These are phyloP conservation scores for Drosophila prolongata DNA, from an alignment of 2,888 invertebrate species.

Conservation along the genomic window DNA sequence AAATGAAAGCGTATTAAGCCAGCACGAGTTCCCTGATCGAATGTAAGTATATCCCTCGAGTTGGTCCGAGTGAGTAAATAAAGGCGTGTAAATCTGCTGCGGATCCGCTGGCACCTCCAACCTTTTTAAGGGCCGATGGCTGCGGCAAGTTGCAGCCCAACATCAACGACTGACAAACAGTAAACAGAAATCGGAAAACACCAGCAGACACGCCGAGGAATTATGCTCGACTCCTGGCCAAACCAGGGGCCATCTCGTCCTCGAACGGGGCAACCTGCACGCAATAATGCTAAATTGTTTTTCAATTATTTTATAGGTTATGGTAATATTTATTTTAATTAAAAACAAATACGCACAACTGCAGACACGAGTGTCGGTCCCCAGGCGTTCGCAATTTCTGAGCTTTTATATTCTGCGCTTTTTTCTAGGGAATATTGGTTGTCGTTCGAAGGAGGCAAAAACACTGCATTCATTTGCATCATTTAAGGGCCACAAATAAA, in stretches of 20 bases:
- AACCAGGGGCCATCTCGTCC: conserved; percentile 1
- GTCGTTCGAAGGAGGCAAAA: conserved; percentile 12
- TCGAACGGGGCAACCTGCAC: conserved; percentile 13
- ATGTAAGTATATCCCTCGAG: background rate
- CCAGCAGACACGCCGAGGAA: conserved; percentile 22
- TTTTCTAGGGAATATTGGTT: conserved; percentile 6
- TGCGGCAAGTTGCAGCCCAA: conserved; percentile 30
- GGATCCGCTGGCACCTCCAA: conserved; percentile 23
- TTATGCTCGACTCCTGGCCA: conserved; percentile 20
- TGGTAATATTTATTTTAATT: conserved; percentile 81
- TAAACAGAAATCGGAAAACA: conserved; percentile 31
- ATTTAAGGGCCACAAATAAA: conserved; percentile 27
- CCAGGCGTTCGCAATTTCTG: conserved; percentile 10
- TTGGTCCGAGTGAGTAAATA: conserved; percentile 40
- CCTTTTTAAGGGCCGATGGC: background rate
- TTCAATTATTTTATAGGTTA: conserved; percentile 82
- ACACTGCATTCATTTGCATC: conserved; percentile 36
- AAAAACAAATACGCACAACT: conserved; percentile 68
- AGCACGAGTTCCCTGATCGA: background rate
- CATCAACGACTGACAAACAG: conserved; percentile 38
- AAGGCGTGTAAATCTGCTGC: conserved; percentile 59
- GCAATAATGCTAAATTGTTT: conserved; percentile 78
- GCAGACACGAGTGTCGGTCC: conserved; percentile 40
- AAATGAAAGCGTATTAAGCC: background rate
- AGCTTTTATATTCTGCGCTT: conserved; percentile 15